Percentiles rank a stretch among this genome's conserved stretches.
These are phyloP conservation scores for Porites evermanni DNA, from an alignment of 92 coral and sea anemone genomes.

Conservation along the genomic window DNA sequence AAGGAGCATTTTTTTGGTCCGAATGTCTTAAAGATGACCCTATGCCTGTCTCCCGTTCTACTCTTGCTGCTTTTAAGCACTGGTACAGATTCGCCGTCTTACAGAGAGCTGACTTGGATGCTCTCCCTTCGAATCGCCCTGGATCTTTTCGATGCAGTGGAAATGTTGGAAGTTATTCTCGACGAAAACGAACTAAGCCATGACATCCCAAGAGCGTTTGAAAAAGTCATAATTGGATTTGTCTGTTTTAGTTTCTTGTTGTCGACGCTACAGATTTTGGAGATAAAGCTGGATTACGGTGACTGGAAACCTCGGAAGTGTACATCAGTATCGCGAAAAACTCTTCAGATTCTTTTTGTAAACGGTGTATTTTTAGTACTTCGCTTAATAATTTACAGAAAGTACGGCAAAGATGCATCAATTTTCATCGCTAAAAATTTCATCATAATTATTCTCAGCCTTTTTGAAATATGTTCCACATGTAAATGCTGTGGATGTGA, in stretches of 20 bases:
- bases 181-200: conserved; percentile 28
- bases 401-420: conserved; percentile 57
- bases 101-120: conserved; percentile 42
- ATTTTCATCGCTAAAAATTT: conserved; percentile 65
- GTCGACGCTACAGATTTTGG: conserved; percentile 50
- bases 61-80: conserved; percentile 53
- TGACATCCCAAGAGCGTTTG: not conserved
- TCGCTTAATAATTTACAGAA: conserved; percentile 40
- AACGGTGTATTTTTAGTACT: conserved; percentile 48
- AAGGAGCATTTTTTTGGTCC: conserved; percentile 64
- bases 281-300: conserved; percentile 14
- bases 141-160: conserved; percentile 68
- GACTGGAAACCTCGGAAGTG: conserved; percentile 14
- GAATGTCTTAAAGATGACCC: conserved; percentile 58
- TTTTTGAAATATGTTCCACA: conserved; percentile 4
- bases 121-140: conserved; percentile 42
- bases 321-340: not conserved
- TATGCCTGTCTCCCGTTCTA: conserved; percentile 69
- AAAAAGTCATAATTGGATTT: conserved; percentile 28
- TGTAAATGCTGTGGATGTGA: not conserved
- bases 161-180: conserved; percentile 55
- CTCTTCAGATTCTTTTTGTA: conserved; percentile 25
- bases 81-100: not conserved
- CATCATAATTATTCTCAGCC: conserved; percentile 15
- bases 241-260: conserved; percentile 47